A percentile compares a stretch with the other conserved stretches of the same genome.
Evolutionary conservation across 2,797 vertebrate species (phyloP).

Genomic region (Typhlichthys eigenmanni): DNA sequence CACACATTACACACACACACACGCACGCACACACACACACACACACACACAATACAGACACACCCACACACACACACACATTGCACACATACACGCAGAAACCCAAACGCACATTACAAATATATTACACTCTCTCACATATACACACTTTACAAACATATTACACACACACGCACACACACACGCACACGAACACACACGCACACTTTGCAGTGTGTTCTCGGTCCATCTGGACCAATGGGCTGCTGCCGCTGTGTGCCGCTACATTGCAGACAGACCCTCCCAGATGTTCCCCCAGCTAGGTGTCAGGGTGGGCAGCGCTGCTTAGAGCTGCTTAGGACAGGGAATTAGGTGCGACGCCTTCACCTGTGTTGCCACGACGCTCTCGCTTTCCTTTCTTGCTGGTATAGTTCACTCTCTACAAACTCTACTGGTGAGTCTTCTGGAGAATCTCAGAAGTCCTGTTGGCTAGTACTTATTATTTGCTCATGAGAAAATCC

Average conservation of each 20-base stretch:
- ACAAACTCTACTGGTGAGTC: constrained; percentile 10
- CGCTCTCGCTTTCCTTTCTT: constrained; percentile 5
- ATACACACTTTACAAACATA: constrained; percentile 1
- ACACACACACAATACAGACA: constrained; percentile 4
- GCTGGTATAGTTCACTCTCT: constrained; percentile 27
- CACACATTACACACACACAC: neutral
- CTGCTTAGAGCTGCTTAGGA: constrained; percentile 37
- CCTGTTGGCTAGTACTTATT: constrained; percentile 1
- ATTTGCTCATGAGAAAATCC: constrained; percentile 25
- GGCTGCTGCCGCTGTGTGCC: constrained; percentile 27
- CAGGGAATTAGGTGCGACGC: constrained; percentile 22
- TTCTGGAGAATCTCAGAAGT: neutral
- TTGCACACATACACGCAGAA: neutral
- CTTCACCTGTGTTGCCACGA: constrained; percentile 20
- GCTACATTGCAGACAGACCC: constrained; percentile 38
- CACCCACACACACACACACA: neutral
- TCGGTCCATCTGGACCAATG: constrained; percentile 56
- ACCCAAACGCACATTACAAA: constrained; percentile 7
- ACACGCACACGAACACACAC: neutral
- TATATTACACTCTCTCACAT: neutral
- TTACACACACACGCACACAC: too few species aligned
- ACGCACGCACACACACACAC: neutral
- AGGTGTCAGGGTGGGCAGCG: constrained; percentile 55
- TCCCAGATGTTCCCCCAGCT: constrained; percentile 64
- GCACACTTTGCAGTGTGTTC: constrained; percentile 23